Evolutionary conservation across 2,888 invertebrate species (phyloP).

Genomic region (Encarsia formosa): DNA sequence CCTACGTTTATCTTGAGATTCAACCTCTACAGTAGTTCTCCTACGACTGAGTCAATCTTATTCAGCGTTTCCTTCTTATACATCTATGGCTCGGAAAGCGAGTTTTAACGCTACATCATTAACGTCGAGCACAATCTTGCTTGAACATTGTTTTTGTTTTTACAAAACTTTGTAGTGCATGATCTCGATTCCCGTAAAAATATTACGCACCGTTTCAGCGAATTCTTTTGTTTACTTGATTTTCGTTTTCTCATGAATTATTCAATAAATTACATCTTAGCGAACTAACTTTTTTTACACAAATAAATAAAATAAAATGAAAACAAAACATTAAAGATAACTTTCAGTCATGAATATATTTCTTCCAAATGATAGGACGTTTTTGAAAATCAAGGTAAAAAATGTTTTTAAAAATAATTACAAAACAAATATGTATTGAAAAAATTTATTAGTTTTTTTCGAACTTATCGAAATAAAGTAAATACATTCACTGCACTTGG

Average conservation of each 20-base stretch:
- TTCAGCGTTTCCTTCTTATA: slow-evolving; percentile 23
- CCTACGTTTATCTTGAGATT: slow-evolving; percentile 9
- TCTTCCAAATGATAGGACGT: no score
- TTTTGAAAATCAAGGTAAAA: not conserved
- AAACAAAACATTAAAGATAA: no score
- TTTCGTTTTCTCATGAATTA: no score
- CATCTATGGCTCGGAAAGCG: slow-evolving; percentile 1
- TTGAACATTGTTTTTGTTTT: slow-evolving; percentile 19
- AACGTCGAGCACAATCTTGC: slow-evolving; percentile 4
- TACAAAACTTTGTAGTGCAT: slow-evolving; percentile 5
- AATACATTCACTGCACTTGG: no score
- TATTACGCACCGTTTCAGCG: slow-evolving; percentile 16
- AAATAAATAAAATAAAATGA: no score
- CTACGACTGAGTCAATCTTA: slow-evolving; percentile 15
- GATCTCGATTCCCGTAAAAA: slow-evolving; percentile 9
- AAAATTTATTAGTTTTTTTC: no score
- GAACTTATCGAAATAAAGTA: no score
- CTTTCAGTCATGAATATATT: no score
- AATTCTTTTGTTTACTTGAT: slow-evolving; percentile 19
- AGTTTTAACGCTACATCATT: slow-evolving; percentile 18
- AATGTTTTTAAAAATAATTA: not conserved
- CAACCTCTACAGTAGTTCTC: slow-evolving; percentile 13
- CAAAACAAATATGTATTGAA: no score
- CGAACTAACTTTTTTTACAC: no score
- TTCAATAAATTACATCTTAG: no score